Evolutionary conservation across 2,113 vertebrate species (phyloP), one percentile per base, ranked within the genome.

Genomic region (Labeo rohita): DNA sequence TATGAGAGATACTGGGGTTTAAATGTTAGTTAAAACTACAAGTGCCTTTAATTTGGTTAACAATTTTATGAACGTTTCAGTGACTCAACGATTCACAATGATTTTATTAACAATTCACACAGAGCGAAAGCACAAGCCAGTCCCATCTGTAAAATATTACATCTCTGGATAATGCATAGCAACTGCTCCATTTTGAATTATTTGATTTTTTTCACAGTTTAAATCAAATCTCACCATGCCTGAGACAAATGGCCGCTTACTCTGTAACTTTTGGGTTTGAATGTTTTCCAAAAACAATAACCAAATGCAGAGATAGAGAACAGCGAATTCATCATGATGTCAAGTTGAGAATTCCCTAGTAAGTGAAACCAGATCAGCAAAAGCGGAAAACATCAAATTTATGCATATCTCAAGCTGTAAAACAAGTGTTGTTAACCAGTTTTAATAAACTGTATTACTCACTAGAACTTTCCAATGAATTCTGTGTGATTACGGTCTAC

Each of bases 121-220:
- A 74, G 43, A 47, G 4, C 47, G 43, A 49, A 6, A 74, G 61
- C 8, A 63, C 61, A 12, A 65, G 11, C 28, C 63, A 66, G 11
- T 34, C 23, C 28, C 45, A 75, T 75, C 73, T 75, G 73, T 50
- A 75, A 75, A 75, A 50, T 75, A 75, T 75, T 50, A 75, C 73
- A 49, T 13, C 73, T 75, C n/a, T 49, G 43, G 45, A 49, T 49
- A 7, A 75, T 11, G 6, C 72, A 23, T 10, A 49, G 23, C 73
- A 75, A 45, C 49, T 75, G 45, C 23, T 50, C 11, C 2, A 15
- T 50, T 15, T 3, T 28, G 45, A 50, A 50, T 75, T 75, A 75
- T 49, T 8, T 1, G 8, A 8, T 23, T 74, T 49, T 18, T 74
- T 43, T 50, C 12, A 23, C 6, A 23, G n/a, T 50, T 28, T 49